Evolutionary conservation across 2,113 vertebrate species (phyloP), one percentile per base, ranked within the genome.

Genomic region (Tor tambroides): DNA sequence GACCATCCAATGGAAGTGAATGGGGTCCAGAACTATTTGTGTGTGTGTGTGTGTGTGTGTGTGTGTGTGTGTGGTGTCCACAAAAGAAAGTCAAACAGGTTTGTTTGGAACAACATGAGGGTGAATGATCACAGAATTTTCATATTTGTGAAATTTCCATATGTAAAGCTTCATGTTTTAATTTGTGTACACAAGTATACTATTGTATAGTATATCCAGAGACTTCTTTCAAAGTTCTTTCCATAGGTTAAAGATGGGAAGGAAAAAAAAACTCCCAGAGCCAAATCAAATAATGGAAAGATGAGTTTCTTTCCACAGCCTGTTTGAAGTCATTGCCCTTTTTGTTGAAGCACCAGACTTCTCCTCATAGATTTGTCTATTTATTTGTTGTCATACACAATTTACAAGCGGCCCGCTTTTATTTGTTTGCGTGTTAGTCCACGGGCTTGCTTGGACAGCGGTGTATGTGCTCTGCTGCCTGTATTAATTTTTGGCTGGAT

Each of bases 331-430:
- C 76, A 9, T 54, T 86, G 85, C 46, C 90, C 82, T 91, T 92
- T 86, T 91, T 79, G 81, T 61, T 80, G 83, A 88, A 79, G 43
- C 82, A 88, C 63, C 49, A 85, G 75, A 91, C 11, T 90, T 92
- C 89, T 82, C 86, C 87, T 91, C 89, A 6, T 76, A 80, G 67
- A 69, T 92, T 91, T 91, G 86, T 86, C 89, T 88, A 88, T 91
- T 90, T 93, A 91, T 93, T 92, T 92, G 90, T 90, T 93, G 92
- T 91, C 91, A 90, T 89, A 88, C 67, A 15, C 88, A 61, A 86
- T 94, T 92, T 92, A 89, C 88, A 92, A 69, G 15, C 43, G 19
- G 51, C 88, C 5, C 89, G 78, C 87, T 86, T 85, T 72, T 89
- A 90, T 92, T 92, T 89, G 84, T 56, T 88, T 83, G 84, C 51